Percentiles rank a stretch among this genome's conserved stretches.
These are phyloP conservation scores for Pelusios castaneus DNA, from an alignment of 2,113 vertebrate species.

Conservation along the genomic window DNA sequence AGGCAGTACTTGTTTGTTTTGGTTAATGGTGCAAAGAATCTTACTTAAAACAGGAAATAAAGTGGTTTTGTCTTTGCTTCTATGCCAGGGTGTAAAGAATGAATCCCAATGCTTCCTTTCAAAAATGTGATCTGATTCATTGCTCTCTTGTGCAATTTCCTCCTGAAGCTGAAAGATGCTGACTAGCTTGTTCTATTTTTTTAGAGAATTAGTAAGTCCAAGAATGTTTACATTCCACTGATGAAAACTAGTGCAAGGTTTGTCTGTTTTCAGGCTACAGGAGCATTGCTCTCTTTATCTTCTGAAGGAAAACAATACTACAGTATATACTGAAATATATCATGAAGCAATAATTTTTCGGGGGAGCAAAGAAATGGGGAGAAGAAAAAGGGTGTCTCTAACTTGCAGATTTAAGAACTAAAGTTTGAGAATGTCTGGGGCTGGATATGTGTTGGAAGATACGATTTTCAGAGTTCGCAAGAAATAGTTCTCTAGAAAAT, in stretches of 20 bases:
- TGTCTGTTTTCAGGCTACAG: neutral
- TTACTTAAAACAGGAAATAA: neutral
- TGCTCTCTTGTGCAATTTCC: conserved; percentile 53
- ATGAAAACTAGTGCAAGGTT: neutral
- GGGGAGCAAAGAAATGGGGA: neutral
- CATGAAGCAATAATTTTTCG: neutral
- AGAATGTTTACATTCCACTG: neutral
- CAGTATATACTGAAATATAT: neutral
- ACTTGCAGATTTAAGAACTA: neutral
- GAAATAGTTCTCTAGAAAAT: neutral
- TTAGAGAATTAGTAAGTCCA: neutral
- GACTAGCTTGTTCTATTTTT: neutral
- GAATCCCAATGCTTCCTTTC: neutral
- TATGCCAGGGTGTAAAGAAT: neutral
- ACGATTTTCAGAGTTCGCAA: neutral
- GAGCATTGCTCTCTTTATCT: neutral
- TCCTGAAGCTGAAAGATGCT: neutral
- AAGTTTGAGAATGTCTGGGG: neutral
- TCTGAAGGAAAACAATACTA: neutral
- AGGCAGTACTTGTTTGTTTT: neutral
- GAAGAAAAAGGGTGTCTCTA: neutral
- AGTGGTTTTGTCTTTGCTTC: neutral
- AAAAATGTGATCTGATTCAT: neutral
- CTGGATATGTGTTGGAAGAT: neutral
- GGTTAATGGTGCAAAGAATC: neutral